Evolutionary conservation across 2,113 vertebrate species (phyloP).

Genomic region (Ifrita kowaldi): DNA sequence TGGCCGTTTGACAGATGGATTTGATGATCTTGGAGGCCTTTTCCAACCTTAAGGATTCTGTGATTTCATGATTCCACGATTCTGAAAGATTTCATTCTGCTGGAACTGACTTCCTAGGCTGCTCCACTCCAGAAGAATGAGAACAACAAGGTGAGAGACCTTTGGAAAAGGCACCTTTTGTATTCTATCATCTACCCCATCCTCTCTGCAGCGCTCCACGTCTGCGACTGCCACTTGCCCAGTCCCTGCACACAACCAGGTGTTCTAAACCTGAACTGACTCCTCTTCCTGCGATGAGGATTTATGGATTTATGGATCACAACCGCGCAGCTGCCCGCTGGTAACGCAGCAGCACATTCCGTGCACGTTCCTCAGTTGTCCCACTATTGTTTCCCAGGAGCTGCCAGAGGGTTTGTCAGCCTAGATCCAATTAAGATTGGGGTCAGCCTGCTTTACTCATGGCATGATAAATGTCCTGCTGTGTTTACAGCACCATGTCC

Average conservation of each 20-base stretch:
- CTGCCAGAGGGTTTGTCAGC: not conserved
- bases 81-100: not conserved
- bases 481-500: not conserved
- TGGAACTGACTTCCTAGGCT: not conserved
- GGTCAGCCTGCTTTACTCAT: not conserved
- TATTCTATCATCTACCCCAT: not conserved
- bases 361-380: not conserved
- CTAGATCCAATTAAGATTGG: slow-evolving; percentile 9
- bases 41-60: no score
- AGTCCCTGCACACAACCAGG: not conserved
- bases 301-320: not conserved
- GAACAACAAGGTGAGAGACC: not conserved
- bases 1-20: not conserved
- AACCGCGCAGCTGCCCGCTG: not conserved
- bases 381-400: not conserved
- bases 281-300: not conserved
- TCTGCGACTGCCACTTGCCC: no score
- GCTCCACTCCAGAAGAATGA: fast-evolving
- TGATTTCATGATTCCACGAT: not conserved
- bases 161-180: not conserved
- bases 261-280: not conserved
- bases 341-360: not conserved
- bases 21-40: not conserved
- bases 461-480: not conserved
- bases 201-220: fast-evolving